These are phyloP conservation scores for Mastomys natalensis DNA, from an alignment of 2,113 vertebrate species.

Conservation along the genomic window DNA sequence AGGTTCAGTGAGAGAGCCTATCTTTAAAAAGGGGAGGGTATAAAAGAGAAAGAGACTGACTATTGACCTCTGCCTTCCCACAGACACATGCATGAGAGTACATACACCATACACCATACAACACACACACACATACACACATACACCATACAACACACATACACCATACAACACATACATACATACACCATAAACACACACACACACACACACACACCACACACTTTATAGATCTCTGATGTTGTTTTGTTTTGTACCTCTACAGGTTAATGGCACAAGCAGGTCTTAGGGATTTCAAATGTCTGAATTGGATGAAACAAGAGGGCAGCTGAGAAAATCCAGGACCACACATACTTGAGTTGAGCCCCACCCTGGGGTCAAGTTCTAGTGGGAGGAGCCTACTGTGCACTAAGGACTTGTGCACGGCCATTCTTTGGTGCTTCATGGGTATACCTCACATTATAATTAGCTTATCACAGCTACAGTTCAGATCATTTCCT, in stretches of 20 bases:
- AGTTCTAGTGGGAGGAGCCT: neutral
- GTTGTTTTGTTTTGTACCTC: neutral
- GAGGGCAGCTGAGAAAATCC: neutral
- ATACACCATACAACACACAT: neutral
- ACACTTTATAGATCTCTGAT: neutral
- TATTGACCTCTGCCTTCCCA: neutral
- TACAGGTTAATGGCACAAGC: neutral
- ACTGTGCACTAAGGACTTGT: neutral
- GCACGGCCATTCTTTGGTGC: neutral
- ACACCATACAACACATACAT: neutral
- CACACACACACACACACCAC: no score
- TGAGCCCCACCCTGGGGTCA: no score
- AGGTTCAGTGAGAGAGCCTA: neutral
- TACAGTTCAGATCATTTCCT: neutral
- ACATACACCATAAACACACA: no score
- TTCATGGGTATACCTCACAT: neutral
- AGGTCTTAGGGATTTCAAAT: neutral
- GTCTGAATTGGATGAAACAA: neutral
- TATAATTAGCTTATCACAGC: neutral
- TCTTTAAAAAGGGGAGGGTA: no score
- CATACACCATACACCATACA: no score
- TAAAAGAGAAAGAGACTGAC: neutral
- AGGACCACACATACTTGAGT: neutral
- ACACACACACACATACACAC: neutral
- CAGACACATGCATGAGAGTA: neutral